phyloP scores from a whole-genome alignment of 2,888 invertebrate species.

The Hypomecis punctinalis region DNA sequence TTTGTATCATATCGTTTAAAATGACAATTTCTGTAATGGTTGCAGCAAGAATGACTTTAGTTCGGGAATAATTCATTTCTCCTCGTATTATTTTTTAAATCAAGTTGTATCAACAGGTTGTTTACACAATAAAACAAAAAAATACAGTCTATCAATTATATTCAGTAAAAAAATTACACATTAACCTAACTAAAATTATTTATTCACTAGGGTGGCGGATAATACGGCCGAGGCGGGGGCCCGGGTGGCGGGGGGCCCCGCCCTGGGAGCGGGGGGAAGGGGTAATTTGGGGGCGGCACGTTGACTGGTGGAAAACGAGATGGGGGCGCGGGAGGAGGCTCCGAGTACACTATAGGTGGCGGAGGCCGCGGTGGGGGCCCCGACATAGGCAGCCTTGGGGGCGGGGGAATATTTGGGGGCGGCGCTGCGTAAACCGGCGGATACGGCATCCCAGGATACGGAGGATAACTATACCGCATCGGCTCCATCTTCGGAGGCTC shows the following conservation, averaged over 20 bases:
- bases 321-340: conserved; percentile 71
- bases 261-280: conserved; percentile 61
- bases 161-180: conserved; percentile 73
- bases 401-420: conserved; percentile 60
- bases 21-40: too few relatives aligned
- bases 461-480: conserved; percentile 64
- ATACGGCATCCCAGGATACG: conserved; percentile 71
- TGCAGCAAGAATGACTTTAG: too few relatives aligned
- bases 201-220: conserved; percentile 72
- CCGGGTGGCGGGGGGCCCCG: conserved; percentile 62
- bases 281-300: conserved; percentile 74
- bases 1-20: too few relatives aligned
- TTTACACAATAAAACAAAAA: conserved; percentile 46
- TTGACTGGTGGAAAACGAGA: conserved; percentile 65
- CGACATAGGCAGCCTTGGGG: conserved; percentile 72
- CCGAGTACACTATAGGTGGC: conserved; percentile 69
- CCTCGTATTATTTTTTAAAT: too few relatives aligned
- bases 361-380: conserved; percentile 61
- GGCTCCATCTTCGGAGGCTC: conserved; percentile 71
- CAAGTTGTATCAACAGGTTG: too few relatives aligned
- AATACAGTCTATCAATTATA: conserved; percentile 64
- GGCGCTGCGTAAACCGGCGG: conserved; percentile 77
- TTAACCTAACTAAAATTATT: conserved; percentile 54
- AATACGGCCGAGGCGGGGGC: conserved; percentile 72
- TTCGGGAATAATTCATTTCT: too few relatives aligned